Conservation (phyloP, 1,140 invertebrate species). For the Zaprionus gabonicus region DNA sequence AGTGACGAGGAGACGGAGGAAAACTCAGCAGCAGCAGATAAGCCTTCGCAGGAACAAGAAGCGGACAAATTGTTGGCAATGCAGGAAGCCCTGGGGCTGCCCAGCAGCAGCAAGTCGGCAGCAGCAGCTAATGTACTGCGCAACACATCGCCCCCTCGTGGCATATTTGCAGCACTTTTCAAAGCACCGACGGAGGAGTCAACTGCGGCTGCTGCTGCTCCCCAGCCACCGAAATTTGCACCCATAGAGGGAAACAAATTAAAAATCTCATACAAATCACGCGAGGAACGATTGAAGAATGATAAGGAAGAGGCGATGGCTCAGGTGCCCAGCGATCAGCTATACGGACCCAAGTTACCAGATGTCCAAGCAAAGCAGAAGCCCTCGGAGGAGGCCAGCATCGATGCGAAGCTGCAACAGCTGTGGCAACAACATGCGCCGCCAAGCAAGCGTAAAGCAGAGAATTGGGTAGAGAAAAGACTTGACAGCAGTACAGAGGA, state of each 20-base stretch:
- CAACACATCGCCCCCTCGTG: slow-evolving; percentile 89
- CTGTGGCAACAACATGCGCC: slow-evolving; percentile 61
- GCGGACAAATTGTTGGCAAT: slow-evolving; percentile 53
- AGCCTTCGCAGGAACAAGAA: slow-evolving; percentile 30
- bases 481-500: slow-evolving; percentile 28
- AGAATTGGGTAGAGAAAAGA: slow-evolving; percentile 67
- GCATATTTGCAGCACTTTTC: slow-evolving; percentile 90
- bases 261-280: slow-evolving; percentile 64
- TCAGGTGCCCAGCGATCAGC: slow-evolving; percentile 40
- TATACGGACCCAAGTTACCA: slow-evolving; percentile 64
- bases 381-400: slow-evolving; percentile 31
- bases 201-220: not conserved
- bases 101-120: slow-evolving; percentile 64
- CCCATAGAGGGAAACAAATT: slow-evolving; percentile 65
- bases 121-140: slow-evolving; percentile 85
- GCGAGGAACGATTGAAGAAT: slow-evolving; percentile 59
- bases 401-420: slow-evolving; percentile 66
- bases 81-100: slow-evolving; percentile 55
- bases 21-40: not conserved
- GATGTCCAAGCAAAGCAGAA: slow-evolving; percentile 11
- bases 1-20: slow-evolving; percentile 85
- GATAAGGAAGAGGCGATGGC: slow-evolving; percentile 60
- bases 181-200: slow-evolving; percentile 35
- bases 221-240: slow-evolving; percentile 37
- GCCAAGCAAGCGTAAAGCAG: slow-evolving; percentile 53